A percentile compares a stretch with the other conserved stretches of the same genome.
These are phyloP conservation scores for Spinus pinus DNA, from an alignment of 2,797 vertebrate species.

Conservation along the genomic window DNA sequence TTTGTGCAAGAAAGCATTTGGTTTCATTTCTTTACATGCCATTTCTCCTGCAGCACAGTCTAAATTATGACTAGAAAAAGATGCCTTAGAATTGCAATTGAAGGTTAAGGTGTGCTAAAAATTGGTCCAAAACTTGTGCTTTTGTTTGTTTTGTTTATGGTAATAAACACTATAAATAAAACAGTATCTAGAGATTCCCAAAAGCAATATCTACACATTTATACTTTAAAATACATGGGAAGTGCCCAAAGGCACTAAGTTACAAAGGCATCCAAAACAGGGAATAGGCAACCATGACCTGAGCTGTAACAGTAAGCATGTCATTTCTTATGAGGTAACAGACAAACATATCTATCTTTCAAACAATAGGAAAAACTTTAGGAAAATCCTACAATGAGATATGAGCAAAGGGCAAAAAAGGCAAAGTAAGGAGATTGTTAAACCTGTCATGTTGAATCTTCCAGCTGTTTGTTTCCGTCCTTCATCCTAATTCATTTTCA, in stretches of 20 bases:
- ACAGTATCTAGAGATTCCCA: background rate
- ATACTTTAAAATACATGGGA: background rate
- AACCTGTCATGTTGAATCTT: background rate
- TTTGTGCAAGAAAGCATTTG: background rate
- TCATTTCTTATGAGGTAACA: background rate
- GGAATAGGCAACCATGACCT: background rate
- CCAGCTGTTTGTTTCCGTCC: background rate
- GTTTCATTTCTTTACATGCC: background rate
- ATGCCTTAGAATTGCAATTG: background rate
- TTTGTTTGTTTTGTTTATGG: background rate
- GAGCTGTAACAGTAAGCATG: background rate
- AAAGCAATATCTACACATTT: background rate
- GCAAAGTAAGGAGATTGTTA: background rate
- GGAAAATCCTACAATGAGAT: background rate
- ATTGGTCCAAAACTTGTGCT: background rate
- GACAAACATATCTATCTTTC: background rate
- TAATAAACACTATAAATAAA: background rate
- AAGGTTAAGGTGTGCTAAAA: background rate
- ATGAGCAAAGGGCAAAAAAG: background rate
- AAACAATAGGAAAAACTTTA: background rate
- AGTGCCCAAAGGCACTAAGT: background rate
- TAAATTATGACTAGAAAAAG: background rate
- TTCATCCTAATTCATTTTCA: background rate
- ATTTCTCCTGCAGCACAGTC: background rate
- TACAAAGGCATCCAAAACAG: background rate